Conservation (phyloP, 2,113 vertebrate species). For the Diglossa brunneiventris region DNA sequence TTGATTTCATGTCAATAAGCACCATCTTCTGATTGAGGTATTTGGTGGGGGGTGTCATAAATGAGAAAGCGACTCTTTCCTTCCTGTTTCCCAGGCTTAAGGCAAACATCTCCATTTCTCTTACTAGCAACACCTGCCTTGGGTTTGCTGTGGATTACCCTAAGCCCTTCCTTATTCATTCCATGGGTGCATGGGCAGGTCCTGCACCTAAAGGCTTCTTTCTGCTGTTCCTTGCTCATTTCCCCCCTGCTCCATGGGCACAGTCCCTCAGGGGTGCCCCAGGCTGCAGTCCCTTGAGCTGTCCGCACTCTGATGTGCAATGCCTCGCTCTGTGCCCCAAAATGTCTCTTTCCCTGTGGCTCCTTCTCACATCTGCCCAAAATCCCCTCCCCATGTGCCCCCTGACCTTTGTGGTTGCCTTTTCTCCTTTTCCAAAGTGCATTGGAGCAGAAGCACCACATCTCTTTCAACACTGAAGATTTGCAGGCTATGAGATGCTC, state of each 20-base stretch:
- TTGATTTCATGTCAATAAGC: not conserved
- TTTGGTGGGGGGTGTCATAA: rapidly evolving
- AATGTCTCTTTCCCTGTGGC: not conserved
- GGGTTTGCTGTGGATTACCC: not conserved
- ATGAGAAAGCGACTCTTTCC: not conserved
- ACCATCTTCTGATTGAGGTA: not conserved
- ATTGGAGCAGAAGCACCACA: not conserved
- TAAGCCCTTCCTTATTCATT: not conserved
- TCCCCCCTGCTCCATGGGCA: not conserved
- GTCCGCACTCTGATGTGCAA: not conserved
- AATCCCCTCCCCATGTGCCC: not conserved
- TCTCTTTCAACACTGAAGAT: rapidly evolving
- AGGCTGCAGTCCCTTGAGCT: not conserved
- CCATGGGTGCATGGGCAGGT: rapidly evolving
- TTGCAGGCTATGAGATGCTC: not conserved
- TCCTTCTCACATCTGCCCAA: not conserved
- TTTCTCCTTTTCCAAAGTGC: not conserved
- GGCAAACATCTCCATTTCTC: not conserved
- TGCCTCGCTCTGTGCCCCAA: not conserved
- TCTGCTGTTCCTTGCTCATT: not conserved
- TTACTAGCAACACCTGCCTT: no score
- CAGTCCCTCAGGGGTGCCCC: not conserved
- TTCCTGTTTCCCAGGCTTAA: not conserved
- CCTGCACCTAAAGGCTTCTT: not conserved
- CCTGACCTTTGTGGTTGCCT: not conserved